Conservation (phyloP, 92 coral and sea anemone genomes). For the Phenganax stokvisi region DNA sequence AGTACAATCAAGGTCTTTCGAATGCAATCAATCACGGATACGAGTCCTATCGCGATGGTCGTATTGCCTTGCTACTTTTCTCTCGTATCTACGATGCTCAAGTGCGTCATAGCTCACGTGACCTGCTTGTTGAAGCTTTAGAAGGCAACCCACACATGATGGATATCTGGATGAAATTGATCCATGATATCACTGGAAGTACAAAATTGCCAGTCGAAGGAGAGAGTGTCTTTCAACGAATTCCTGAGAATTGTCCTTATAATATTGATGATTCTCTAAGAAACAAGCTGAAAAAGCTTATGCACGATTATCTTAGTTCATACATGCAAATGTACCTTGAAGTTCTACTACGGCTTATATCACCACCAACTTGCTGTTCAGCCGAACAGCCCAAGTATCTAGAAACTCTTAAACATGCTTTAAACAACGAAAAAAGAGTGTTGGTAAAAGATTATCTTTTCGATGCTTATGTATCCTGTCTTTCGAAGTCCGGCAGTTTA, state of each 20-base stretch:
- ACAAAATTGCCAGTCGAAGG: background rate
- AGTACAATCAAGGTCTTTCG: slow-evolving; percentile 29
- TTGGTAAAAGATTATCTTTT: background rate
- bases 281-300: background rate
- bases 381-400: slow-evolving; percentile 6
- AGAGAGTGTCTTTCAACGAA: background rate
- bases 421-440: background rate
- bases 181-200: slow-evolving; percentile 24
- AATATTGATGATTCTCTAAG: background rate
- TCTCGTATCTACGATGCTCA: slow-evolving; percentile 17
- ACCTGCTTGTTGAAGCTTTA: slow-evolving; percentile 5
- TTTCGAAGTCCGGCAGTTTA: slow-evolving; percentile 3
- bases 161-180: slow-evolving; percentile 36
- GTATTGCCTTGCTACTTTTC: slow-evolving; percentile 20
- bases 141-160: slow-evolving; percentile 30
- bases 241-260: slow-evolving; percentile 10
- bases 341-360: slow-evolving; percentile 16
- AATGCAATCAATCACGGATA: slow-evolving; percentile 24
- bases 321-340: slow-evolving; percentile 35
- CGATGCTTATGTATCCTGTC: background rate
- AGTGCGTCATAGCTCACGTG: slow-evolving; percentile 18
- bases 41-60: slow-evolving; percentile 31
- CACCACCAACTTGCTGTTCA: slow-evolving; percentile 29
- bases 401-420: background rate
- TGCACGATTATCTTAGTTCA: background rate